These are phyloP conservation scores for Tiliacea citrago DNA, from an alignment of 2,888 invertebrate genomes.

Conservation along the genomic window DNA sequence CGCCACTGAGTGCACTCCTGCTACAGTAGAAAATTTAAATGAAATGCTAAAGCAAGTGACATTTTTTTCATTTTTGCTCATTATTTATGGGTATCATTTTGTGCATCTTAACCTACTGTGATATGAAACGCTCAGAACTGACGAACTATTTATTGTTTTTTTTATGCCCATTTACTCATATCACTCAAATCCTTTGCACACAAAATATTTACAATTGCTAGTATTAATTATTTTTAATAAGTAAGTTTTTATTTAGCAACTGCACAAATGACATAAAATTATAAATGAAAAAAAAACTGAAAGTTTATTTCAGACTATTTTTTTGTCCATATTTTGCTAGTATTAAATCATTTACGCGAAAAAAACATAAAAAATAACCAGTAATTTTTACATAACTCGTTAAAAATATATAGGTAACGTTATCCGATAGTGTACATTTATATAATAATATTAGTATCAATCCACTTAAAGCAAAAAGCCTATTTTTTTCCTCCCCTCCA, in stretches of 20 bases:
- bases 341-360: background rate
- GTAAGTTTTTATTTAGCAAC: too few species aligned
- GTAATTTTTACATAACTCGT: too few species aligned
- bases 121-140: background rate
- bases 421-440: slow-evolving; percentile 36
- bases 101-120: background rate
- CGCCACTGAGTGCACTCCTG: slow-evolving; percentile 22
- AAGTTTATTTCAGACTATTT: too few species aligned
- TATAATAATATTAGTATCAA: slow-evolving; percentile 39
- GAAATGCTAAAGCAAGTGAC: slow-evolving; percentile 23
- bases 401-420: background rate
- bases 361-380: background rate
- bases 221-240: background rate
- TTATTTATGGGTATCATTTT: background rate
- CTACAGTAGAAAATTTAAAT: slow-evolving; percentile 15
- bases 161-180: too few species aligned
- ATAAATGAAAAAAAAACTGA: too few species aligned
- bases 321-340: too few species aligned
- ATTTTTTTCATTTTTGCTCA: too few species aligned
- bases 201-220: background rate
- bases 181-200: too few species aligned
- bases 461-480: slow-evolving; percentile 45
- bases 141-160: too few species aligned
- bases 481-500: slow-evolving; percentile 19
- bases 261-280: background rate